Conservation (phyloP, 2,113 vertebrate species). For the Sapayoa aenigma region DNA sequence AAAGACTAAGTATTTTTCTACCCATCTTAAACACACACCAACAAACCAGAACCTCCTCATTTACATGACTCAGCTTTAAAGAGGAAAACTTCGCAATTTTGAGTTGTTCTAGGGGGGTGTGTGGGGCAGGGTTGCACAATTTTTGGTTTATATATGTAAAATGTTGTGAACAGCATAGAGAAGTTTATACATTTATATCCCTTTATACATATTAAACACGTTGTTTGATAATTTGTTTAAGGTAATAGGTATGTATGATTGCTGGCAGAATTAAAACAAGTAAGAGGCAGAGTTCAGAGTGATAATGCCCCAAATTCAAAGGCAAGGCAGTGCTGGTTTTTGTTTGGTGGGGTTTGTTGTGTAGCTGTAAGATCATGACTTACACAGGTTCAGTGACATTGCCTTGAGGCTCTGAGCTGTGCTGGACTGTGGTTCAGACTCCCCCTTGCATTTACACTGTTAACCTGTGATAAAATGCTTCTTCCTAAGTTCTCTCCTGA, state of each 20-base stretch:
- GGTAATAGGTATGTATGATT: neutral
- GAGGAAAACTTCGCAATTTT: neutral
- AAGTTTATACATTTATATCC: neutral
- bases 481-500: neutral
- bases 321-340: neutral
- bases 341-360: neutral
- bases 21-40: neutral
- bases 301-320: neutral
- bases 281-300: neutral
- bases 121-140: no score
- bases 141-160: neutral
- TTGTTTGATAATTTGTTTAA: neutral
- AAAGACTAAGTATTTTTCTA: neutral
- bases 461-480: neutral
- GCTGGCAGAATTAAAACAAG: neutral
- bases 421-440: neutral
- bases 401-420: fast-evolving
- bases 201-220: neutral
- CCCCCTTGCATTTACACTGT: neutral
- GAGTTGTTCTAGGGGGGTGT: neutral
- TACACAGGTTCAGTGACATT: fast-evolving
- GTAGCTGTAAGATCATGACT: neutral
- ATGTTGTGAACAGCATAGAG: neutral
- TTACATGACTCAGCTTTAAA: neutral
- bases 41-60: neutral